Evolutionary conservation across 2,797 vertebrate species (phyloP).

Genomic region (Nyctalus aviator): DNA sequence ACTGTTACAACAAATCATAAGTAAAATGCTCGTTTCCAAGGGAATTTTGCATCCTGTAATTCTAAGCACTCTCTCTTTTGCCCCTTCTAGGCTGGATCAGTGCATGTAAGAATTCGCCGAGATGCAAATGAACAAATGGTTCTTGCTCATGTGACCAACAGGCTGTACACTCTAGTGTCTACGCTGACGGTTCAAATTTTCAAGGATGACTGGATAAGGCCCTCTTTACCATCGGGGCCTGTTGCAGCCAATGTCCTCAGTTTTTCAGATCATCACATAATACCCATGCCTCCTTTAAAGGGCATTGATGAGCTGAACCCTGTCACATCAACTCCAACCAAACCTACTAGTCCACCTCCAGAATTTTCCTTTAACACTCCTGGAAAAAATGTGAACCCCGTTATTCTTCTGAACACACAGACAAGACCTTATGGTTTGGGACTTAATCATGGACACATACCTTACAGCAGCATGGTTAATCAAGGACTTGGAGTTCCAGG

Average conservation of each 20-base stretch:
- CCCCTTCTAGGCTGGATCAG: conserved; percentile 93
- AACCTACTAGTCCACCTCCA: conserved; percentile 93
- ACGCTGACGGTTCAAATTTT: conserved; percentile 97
- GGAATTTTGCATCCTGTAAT: conserved; percentile 39
- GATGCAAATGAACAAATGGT: conserved; percentile 99
- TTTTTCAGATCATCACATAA: conserved; percentile 89
- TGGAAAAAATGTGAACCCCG: conserved; percentile 91
- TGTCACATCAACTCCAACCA: conserved; percentile 95
- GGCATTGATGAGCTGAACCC: conserved; percentile 87
- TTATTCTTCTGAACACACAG: conserved; percentile 91
- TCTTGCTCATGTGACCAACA: conserved; percentile 97
- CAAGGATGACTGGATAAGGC: conserved; percentile 97
- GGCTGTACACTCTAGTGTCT: conserved; percentile 94
- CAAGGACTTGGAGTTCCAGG: conserved; percentile 89
- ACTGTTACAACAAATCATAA: not conserved
- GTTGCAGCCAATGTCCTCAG: conserved; percentile 89
- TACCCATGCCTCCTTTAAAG: conserved; percentile 86
- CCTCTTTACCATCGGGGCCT: conserved; percentile 90
- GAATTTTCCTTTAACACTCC: conserved; percentile 97
- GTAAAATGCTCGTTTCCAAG: conserved; percentile 27
- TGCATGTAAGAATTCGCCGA: conserved; percentile 96
- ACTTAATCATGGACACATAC: conserved; percentile 89
- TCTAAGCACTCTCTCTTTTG: conserved; percentile 71
- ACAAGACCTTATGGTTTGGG: conserved; percentile 91
- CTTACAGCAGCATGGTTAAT: conserved; percentile 88